Evolutionary conservation across 2,888 invertebrate species (phyloP), one percentile per base, ranked within the genome.

Genomic region (Oligia fasciuncula): DNA sequence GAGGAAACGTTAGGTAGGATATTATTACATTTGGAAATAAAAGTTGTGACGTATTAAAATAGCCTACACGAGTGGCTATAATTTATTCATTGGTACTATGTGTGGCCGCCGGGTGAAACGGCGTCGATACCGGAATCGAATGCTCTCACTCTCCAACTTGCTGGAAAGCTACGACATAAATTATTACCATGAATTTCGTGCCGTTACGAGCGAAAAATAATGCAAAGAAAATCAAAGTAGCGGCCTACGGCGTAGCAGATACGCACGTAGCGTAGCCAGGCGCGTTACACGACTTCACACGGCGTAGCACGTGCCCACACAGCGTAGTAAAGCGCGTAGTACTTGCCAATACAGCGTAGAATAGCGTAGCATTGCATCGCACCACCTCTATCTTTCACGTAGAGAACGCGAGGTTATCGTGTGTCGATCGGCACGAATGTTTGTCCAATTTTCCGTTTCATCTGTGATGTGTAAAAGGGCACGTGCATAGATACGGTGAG

Each of bases 361-460:
- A 49, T 49, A 49, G 49, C 49, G 49, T 23, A 14, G 35, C 14
- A 2, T 29, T 19, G 14, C 35, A 19, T 29, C 9, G 0, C 1
- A 40, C n/a, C 5, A 2, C n/a, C 1, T 77, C 57, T 43, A n/a
- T 9, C 5, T 8, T 1, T 17, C 57, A 35, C 8, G 2, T 8
- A 23, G 23, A 4, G 17, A 75, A 43, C 17, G 11, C 14, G 11
- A 14, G 35, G 17, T 5, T 49, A 40, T n/a, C 13, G 11, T 43
- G 43, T 29, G 19, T 51, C 35, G 4, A 29, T 54, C 13, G 43
- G 1, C 4, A 77, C 40, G 70, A 46, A 17, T 77, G 17, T 43
- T 76, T 23, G 3, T 51, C 11, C 29, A 62, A 13, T 77, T 40
- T 77, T 65, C 17, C 17, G 23, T 51, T 62, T 77, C 51, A 63